These are phyloP conservation scores for Cheumatopsyche charites DNA, from an alignment of 1,140 invertebrate species.

Conservation along the genomic window DNA sequence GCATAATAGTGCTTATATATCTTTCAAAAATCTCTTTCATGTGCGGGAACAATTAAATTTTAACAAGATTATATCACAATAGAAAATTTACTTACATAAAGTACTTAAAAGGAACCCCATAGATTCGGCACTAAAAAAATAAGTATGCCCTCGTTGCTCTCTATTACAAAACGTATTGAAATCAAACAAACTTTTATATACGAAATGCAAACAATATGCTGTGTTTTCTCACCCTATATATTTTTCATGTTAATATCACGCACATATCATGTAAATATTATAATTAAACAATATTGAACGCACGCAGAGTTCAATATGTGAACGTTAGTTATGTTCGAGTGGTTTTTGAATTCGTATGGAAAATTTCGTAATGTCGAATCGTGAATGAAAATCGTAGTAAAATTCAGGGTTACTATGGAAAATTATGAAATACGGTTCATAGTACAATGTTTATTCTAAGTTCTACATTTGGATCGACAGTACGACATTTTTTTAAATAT, in stretches of 20 bases:
- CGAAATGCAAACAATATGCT: not conserved
- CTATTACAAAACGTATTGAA: no score
- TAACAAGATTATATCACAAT: no score
- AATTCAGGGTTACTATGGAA: conserved; percentile 1
- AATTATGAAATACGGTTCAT: not conserved
- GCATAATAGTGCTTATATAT: no score
- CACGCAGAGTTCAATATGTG: not conserved
- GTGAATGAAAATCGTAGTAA: conserved; percentile 15
- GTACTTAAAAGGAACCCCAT: no score
- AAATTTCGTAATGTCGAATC: not conserved
- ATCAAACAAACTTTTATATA: not conserved
- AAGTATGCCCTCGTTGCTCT: no score
- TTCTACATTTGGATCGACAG: no score
- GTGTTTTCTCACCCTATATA: conserved; percentile 20
- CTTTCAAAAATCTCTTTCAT: not conserved
- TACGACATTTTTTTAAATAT: no score
- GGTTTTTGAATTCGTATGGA: not conserved
- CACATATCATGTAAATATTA: not conserved
- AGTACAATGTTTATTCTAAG: not conserved
- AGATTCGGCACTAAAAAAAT: no score
- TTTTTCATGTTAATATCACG: conserved; percentile 4
- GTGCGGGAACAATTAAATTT: not conserved
- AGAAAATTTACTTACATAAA: no score
- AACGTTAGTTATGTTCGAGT: not conserved
- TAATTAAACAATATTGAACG: not conserved